Conservation (phyloP, 1,140 invertebrate genomes). For the Campoletis sonorensis region DNA sequence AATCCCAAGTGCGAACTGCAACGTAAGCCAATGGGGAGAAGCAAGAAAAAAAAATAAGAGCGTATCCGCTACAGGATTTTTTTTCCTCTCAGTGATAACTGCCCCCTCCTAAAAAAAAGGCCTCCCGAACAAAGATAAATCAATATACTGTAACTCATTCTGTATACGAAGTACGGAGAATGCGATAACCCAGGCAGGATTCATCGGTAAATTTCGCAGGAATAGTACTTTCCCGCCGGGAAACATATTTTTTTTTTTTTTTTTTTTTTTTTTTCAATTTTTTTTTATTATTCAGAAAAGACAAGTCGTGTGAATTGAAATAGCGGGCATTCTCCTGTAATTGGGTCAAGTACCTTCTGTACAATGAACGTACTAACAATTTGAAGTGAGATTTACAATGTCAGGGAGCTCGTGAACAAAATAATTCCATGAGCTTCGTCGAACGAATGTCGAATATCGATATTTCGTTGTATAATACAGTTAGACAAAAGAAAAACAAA, state of each 20-base stretch:
- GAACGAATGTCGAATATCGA: neutral
- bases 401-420: neutral
- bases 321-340: neutral
- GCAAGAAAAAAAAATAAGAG: neutral
- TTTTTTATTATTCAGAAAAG: neutral
- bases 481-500: neutral
- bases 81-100: constrained; percentile 43
- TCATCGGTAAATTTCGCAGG: neutral
- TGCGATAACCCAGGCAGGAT: constrained; percentile 1
- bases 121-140: neutral
- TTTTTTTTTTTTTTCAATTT: neutral
- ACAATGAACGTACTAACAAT: neutral
- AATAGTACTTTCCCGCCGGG: neutral
- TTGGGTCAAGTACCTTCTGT: constrained; percentile 32
- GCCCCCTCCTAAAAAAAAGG: neutral
- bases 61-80: constrained; percentile 1
- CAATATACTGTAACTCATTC: constrained; percentile 35
- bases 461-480: constrained; percentile 18
- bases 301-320: neutral
- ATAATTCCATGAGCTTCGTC: constrained; percentile 4
- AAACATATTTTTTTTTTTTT: neutral
- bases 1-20: neutral
- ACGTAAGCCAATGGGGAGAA: constrained; percentile 17
- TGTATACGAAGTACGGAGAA: constrained; percentile 40
- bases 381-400: neutral